These are phyloP conservation scores for Scomber japonicus DNA, from an alignment of 2,113 vertebrate species.

Conservation along the genomic window DNA sequence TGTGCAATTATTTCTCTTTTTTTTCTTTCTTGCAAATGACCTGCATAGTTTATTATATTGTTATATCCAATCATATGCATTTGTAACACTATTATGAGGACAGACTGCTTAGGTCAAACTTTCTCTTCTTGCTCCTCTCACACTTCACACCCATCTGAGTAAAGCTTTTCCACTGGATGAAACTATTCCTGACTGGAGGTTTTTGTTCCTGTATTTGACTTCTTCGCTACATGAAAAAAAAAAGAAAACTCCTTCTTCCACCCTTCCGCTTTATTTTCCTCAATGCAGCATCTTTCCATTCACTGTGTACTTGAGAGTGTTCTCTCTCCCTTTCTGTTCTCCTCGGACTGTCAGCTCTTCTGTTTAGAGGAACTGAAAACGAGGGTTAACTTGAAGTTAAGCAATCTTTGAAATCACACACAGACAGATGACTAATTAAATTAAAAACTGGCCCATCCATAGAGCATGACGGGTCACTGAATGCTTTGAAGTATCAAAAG, in stretches of 20 bases:
- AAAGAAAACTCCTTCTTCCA: too few species aligned
- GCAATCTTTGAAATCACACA: too few species aligned
- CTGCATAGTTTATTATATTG: too few species aligned
- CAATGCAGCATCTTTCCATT: background rate
- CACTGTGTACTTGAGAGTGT: too few species aligned
- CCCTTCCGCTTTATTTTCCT: background rate
- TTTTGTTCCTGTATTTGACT: slow-evolving; percentile 20
- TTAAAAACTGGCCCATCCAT: too few species aligned
- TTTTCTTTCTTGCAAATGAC: too few species aligned
- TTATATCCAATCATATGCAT: too few species aligned
- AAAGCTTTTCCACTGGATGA: background rate
- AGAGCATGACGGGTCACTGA: too few species aligned
- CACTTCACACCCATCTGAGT: background rate
- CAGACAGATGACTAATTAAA: too few species aligned
- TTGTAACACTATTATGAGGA: too few species aligned
- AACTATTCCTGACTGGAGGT: background rate
- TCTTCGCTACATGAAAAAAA: background rate
- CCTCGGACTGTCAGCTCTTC: background rate
- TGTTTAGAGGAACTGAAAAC: background rate
- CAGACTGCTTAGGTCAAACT: background rate
- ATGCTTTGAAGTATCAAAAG: too few species aligned
- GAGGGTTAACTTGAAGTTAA: background rate
- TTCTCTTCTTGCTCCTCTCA: background rate
- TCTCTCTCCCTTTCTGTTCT: background rate
- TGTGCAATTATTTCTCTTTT: too few species aligned